A percentile compares a stretch with the other conserved stretches of the same genome.
phyloP scores from a whole-genome alignment of 2,888 invertebrate genomes.

The Cheilosia urbana region DNA sequence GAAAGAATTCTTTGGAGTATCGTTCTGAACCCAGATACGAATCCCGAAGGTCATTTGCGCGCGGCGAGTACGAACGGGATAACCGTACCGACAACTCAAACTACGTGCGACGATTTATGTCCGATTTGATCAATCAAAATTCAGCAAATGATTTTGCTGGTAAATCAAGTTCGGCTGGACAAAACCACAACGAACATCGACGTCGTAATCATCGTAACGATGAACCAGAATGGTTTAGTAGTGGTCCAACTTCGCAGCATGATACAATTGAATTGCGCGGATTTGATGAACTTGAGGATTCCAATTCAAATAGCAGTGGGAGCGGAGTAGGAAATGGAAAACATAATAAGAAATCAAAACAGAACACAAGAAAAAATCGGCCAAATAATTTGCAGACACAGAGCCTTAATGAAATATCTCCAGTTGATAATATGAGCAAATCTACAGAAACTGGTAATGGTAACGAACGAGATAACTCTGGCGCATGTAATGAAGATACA shows the following conservation, averaged over 20 bases:
- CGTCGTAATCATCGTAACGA: conserved; percentile 85
- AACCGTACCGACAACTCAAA: conserved; percentile 73
- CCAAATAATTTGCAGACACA: conserved; percentile 25
- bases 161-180: conserved; percentile 78
- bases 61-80: conserved; percentile 74
- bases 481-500: conserved; percentile 6
- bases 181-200: conserved; percentile 64
- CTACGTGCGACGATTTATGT: conserved; percentile 76
- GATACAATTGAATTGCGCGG: conserved; percentile 97
- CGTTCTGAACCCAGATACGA: conserved; percentile 65
- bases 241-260: conserved; percentile 94
- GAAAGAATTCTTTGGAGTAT: conserved; percentile 54
- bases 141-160: conserved; percentile 42
- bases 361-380: conserved; percentile 16
- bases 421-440: not conserved
- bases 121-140: conserved; percentile 73
- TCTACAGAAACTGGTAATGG: not conserved
- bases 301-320: conserved; percentile 57
- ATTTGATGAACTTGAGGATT: conserved; percentile 89
- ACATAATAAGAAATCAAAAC: conserved; percentile 8
- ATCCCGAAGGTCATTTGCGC: conserved; percentile 70
- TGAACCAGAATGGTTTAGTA: conserved; percentile 96
- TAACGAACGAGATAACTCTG: conserved; percentile 21
- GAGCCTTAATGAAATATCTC: conserved; percentile 18
- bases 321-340: conserved; percentile 36